These are phyloP conservation scores for Mythimna lalbum DNA, from an alignment of 2,888 invertebrate species.

Conservation along the genomic window DNA sequence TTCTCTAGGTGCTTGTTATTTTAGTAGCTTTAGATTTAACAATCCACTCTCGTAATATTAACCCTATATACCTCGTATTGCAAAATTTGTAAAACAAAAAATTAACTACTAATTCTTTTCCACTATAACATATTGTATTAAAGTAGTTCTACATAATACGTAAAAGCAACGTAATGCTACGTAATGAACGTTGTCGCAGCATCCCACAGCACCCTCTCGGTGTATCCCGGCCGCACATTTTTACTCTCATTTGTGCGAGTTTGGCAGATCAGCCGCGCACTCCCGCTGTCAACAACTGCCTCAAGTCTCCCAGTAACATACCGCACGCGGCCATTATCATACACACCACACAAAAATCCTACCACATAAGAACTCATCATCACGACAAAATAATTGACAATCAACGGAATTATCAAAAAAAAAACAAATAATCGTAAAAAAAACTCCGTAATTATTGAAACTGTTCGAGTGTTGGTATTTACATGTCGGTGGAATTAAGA, in stretches of 20 bases:
- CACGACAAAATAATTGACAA: neutral
- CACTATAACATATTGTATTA: neutral
- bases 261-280: constrained; percentile 55
- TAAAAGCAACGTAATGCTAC: too few relatives aligned
- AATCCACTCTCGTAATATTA: neutral
- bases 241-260: constrained; percentile 72
- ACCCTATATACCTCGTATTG: neutral
- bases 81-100: neutral
- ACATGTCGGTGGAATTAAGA: neutral
- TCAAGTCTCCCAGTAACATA: constrained; percentile 9
- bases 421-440: neutral
- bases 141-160: neutral
- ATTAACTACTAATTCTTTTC: neutral
- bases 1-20: neutral
- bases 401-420: neutral
- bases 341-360: neutral
- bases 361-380: neutral
- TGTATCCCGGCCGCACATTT: constrained; percentile 35
- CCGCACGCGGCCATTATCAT: neutral
- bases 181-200: neutral
- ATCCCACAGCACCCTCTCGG: constrained; percentile 15
- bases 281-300: constrained; percentile 45
- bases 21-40: neutral
- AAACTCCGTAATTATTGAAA: neutral
- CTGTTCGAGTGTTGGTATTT: neutral